Conservation (phyloP, 1,140 invertebrate species). For the Zaprionus nigranus region DNA sequence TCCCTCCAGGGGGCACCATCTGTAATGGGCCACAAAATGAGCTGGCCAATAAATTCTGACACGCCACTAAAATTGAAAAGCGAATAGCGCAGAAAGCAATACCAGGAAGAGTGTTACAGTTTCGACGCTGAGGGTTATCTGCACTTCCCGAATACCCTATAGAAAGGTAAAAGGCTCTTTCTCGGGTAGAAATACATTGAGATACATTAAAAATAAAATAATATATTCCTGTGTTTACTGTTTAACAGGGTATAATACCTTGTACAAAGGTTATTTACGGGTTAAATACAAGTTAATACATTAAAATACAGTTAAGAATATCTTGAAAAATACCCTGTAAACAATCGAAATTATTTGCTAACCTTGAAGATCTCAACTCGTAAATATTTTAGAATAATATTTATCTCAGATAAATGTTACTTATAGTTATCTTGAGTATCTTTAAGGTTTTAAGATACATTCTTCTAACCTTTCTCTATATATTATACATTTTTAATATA, state of each 20-base stretch:
- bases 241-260: not conserved
- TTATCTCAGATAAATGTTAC: too few relatives aligned
- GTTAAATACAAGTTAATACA: not conserved
- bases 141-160: not conserved
- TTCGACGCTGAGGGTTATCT: not conserved
- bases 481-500: too few relatives aligned
- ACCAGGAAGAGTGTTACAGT: constrained; percentile 1
- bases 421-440: too few relatives aligned
- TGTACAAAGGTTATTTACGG: not conserved
- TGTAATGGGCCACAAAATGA: constrained; percentile 70
- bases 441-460: too few relatives aligned
- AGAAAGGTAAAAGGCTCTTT: not conserved
- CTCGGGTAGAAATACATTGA: not conserved
- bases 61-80: constrained; percentile 73
- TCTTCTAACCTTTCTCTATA: too few relatives aligned
- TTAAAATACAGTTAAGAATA: not conserved
- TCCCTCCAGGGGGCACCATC: constrained; percentile 9
- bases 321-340: not conserved
- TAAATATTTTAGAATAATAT: too few relatives aligned
- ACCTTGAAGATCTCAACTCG: too few relatives aligned
- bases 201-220: not conserved
- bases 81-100: not conserved
- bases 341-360: too few relatives aligned
- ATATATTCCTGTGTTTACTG: too few relatives aligned
- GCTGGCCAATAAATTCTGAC: constrained; percentile 76